These are phyloP conservation scores for Lerista edwardsae DNA, from an alignment of 2,797 vertebrate species.

Conservation along the genomic window DNA sequence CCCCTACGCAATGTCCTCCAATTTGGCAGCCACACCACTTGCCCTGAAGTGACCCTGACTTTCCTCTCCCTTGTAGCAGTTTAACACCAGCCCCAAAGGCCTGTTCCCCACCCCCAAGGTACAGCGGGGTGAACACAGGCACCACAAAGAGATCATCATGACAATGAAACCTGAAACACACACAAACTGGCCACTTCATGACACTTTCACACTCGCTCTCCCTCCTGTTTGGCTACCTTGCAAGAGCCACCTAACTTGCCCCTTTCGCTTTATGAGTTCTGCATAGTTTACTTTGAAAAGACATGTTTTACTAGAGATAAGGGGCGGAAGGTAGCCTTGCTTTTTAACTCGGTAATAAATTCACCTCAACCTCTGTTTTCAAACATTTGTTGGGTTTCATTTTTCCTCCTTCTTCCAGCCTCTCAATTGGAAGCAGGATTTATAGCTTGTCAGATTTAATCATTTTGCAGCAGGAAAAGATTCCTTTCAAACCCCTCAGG, in stretches of 20 bases:
- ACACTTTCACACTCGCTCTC: background rate
- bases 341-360: conserved; percentile 19
- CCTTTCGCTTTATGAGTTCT: background rate
- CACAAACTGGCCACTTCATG: background rate
- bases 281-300: background rate
- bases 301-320: conserved; percentile 27
- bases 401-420: background rate
- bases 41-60: background rate
- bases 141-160: background rate
- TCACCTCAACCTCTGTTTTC: conserved; percentile 50
- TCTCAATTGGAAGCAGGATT: conserved; percentile 50
- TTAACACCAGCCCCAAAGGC: background rate
- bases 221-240: background rate
- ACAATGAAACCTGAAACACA: background rate
- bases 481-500: conserved; percentile 29
- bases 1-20: background rate
- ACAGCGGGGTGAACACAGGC: no score
- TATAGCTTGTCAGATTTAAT: conserved; percentile 51
- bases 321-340: conserved; percentile 18
- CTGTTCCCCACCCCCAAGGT: no score
- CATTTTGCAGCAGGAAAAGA: conserved; percentile 4
- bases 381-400: conserved; percentile 3
- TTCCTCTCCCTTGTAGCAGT: background rate
- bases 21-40: background rate
- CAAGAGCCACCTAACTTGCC: background rate